Base-by-base conservation (phyloP, 2,113 vertebrate species). In the Rhea pennata region DNA sequence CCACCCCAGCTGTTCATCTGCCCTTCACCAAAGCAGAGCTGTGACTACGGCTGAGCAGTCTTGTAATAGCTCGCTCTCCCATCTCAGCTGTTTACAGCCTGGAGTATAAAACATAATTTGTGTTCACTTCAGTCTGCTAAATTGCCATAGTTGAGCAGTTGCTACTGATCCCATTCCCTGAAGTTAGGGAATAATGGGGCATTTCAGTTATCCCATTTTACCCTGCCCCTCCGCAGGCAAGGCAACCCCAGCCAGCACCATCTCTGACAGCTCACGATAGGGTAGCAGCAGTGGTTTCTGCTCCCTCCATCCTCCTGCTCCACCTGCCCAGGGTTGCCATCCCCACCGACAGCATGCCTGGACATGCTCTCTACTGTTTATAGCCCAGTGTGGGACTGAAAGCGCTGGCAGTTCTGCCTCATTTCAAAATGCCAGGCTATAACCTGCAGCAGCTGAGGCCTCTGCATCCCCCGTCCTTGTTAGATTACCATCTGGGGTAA, bases 211-310 rank as follows among this genome's bases (percentile, higher is more conserved):
- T 40, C 40, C 24, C 51, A 29, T 15, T 48, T 72, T 51, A 24
- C 42, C 74, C n/a, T 54, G 50, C 26, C 29, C 13, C 36, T 36
- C 15, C 33, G 29, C 0, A 0, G 22, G 40, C 19, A 27, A 62
- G 29, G 22, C 4, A 16, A 21, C 22, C 10, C 24, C 23, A 4
- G 21, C 65, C 3, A 1, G 44, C 1, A 0, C 36, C 40, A 22
- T 0, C 0, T 51, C 54, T 73, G 53, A n/a, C 51, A 91, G 48
- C 26, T 59, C 27, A 8, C 0, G 0, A 19, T 40, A 44, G 42
- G 26, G 15, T 42, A 50, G 29, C n/a, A 64, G 81, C n/a, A 78
- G 29, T n/a, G 36, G 22, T 12, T 72, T 75, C 44, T 86, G 65
- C 44, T 16, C 36, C 11, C 33, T 75, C 39, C 22, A 31, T 27